These are phyloP conservation scores for Stegostoma tigrinum DNA, from an alignment of 2,113 vertebrate species.

Conservation along the genomic window DNA sequence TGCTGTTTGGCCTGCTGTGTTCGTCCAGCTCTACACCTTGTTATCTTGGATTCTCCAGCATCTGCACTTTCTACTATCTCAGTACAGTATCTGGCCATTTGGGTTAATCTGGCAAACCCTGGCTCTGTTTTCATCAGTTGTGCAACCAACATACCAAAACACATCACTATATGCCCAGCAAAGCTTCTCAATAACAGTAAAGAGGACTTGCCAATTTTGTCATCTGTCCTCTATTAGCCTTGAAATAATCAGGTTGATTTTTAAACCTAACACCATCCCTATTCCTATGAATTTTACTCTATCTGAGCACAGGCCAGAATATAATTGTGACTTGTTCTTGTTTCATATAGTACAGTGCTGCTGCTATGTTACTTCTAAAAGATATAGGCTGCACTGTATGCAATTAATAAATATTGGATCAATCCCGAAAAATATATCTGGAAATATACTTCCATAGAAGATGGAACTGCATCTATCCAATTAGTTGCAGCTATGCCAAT, in stretches of 20 bases:
- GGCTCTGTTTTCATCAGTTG: neutral
- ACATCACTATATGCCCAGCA: neutral
- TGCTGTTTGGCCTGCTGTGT: too few relatives aligned
- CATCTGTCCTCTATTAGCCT: neutral
- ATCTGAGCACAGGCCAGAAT: neutral
- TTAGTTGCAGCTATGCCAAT: neutral
- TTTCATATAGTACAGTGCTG: neutral
- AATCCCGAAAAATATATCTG: neutral
- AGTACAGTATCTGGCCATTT: neutral
- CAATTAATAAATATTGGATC: neutral
- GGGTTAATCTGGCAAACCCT: neutral
- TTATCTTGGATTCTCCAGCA: too few relatives aligned
- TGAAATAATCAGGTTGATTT: neutral
- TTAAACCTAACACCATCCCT: neutral
- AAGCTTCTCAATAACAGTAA: neutral
- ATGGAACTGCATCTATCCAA: neutral
- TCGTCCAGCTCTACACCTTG: too few relatives aligned
- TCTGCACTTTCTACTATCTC: neutral
- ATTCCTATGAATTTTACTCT: neutral
- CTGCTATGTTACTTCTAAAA: neutral
- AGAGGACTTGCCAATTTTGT: neutral
- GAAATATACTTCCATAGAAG: neutral
- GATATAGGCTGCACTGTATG: neutral
- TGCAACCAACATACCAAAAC: too few relatives aligned
- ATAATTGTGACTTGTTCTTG: neutral